Conservation (phyloP, 2,113 vertebrate genomes). For the Thalassoma bifasciatum region DNA sequence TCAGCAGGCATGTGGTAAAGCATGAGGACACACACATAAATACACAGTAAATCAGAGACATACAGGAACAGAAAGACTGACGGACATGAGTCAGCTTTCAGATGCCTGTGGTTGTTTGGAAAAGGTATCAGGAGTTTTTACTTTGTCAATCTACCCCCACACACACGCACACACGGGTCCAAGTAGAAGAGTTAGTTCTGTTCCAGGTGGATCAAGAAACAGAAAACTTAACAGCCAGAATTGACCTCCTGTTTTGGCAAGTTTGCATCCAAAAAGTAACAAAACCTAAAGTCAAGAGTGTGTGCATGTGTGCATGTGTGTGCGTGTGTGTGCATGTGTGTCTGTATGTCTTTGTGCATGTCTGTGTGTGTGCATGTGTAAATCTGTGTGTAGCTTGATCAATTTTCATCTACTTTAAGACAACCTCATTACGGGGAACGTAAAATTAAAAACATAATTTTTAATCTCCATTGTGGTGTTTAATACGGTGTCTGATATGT, state of each 20-base stretch:
- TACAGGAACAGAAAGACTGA: slow-evolving; percentile 1
- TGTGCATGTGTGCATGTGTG: neutral
- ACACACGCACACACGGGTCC: slow-evolving; percentile 9
- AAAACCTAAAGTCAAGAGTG: neutral
- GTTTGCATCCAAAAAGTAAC: neutral
- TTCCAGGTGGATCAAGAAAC: slow-evolving; percentile 62
- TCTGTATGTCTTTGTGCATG: too few relatives aligned
- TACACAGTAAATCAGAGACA: slow-evolving; percentile 17
- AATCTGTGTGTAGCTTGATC: too few relatives aligned
- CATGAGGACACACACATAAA: slow-evolving; percentile 5
- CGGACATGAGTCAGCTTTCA: slow-evolving; percentile 28
- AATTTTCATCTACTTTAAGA: too few relatives aligned
- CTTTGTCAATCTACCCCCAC: slow-evolving; percentile 33
- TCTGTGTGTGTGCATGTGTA: too few relatives aligned
- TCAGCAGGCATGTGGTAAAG: neutral
- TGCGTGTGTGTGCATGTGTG: neutral
- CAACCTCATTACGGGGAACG: too few relatives aligned
- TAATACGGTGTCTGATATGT: too few relatives aligned
- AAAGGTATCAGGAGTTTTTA: slow-evolving; percentile 44
- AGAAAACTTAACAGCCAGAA: slow-evolving; percentile 19
- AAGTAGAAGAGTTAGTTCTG: slow-evolving; percentile 45
- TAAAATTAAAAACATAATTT: too few relatives aligned
- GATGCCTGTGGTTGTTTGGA: slow-evolving; percentile 56
- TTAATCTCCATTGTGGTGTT: too few relatives aligned
- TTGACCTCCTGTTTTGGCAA: slow-evolving; percentile 9